Evolutionary conservation across 1,140 invertebrate species (phyloP), one percentile per base, ranked within the genome.

Genomic region (Ceratitis capitata): DNA sequence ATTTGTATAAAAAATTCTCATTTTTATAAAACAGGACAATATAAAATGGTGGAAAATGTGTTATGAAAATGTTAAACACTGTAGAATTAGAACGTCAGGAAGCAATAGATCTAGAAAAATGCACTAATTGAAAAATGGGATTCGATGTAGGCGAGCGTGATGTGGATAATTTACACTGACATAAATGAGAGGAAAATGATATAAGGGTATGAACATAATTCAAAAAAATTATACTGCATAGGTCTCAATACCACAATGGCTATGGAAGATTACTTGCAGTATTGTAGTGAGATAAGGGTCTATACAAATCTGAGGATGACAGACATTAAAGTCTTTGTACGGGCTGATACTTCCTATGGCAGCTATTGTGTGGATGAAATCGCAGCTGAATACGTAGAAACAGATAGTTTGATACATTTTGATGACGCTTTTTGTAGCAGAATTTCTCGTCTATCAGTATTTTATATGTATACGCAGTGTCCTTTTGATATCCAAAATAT

Each of bases 321-420:
- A 85, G 92, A 93, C 26, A 92, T 92, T 85, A 94, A 95, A 88
- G 90, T 98, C 1, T 98, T 96, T 89, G 96, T 99, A 88, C 92
- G 98, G 32, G 97, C 96, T n/a, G 98, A 99, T 89, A 98, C 97
- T 26, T 96, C 97, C 12, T 98, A 98, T 92, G 97, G 97, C 88
- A 98, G 97, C 92, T 99, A 98, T 92, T 99, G 98, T 92, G 95
- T 98, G 7, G 98, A 99, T 93, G 97, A 98, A 87, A 91, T 92
- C 53, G 95, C 97, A 56, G 97, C 97, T 6, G 94, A 96, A 90
- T 98, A 99, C 92, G 94, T 96, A n/a, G 92, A 94, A 83, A 95
- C 95, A 1, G 96, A 98, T 93, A 95, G 95, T 82, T 93, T 99
- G 12, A 95, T 99, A 87, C 98, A 99, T 92, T 99, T 97, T 94